A percentile compares a stretch with the other conserved stretches of the same genome.
Evolutionary conservation across 2,888 invertebrate species (phyloP).

Genomic region (Spisula subtruncata): DNA sequence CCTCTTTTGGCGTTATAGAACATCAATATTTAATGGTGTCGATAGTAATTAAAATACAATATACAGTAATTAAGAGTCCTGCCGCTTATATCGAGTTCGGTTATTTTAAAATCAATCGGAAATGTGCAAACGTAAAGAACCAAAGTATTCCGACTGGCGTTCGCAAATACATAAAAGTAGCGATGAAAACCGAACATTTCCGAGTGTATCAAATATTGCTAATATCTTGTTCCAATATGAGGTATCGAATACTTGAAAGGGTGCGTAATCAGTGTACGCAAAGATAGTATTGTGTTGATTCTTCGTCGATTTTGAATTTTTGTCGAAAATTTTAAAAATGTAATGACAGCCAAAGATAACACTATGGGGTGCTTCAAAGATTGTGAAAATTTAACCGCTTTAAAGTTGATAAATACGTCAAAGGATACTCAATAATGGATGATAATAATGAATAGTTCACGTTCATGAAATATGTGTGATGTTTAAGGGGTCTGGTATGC

Average conservation of each 20-base stretch:
- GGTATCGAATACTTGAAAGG: constrained; percentile 35
- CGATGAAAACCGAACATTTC: background rate
- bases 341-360: constrained; percentile 55
- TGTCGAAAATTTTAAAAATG: constrained; percentile 52
- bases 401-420: constrained; percentile 43
- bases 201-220: background rate
- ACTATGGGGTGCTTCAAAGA: constrained; percentile 24
- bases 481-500: background rate
- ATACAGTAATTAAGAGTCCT: no score
- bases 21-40: no score
- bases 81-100: no score
- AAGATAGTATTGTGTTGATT: constrained; percentile 19
- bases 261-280: constrained; percentile 19
- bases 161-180: no score
- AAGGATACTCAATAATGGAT: constrained; percentile 46
- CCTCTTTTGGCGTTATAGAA: no score
- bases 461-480: background rate
- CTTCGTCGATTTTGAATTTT: constrained; percentile 46
- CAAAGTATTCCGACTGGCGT: no score
- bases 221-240: background rate
- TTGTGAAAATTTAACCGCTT: constrained; percentile 42
- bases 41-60: no score
- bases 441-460: constrained; percentile 36
- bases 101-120: no score
- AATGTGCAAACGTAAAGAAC: no score